Base-by-base conservation (phyloP, 2,113 vertebrate genomes). In the Raja brachyura region DNA sequence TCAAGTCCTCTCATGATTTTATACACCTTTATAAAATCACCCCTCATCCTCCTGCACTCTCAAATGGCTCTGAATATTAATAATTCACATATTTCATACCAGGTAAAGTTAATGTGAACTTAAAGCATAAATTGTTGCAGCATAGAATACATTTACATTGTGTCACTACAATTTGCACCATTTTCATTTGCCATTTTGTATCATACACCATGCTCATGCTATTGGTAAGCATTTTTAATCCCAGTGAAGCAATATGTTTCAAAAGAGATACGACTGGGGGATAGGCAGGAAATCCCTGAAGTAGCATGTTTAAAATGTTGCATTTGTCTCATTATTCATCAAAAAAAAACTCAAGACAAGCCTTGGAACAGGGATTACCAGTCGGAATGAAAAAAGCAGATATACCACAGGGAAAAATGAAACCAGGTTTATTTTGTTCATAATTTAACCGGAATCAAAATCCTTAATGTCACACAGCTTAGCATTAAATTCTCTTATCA, bases 251-350 rank as follows among this genome's bases (percentile, higher is more conserved):
- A 70, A 73, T 66, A 70, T 14, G 66, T 92, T 68, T 92, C 90
- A 73, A 73, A 73, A 39, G 31, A 14, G 18, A 48, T 16, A 25
- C 28, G 68, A 70, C 66, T 73, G 66, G 90, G 39, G 90, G 22
- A n/a, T 28, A 74, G 33, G 33, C 66, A 92, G 68, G 90, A 92
- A 92, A 48, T 92, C 90, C 68, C 90, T 92, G 33, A 92, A 73
- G 90, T 31, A 54, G 68, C 66, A 73, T 92, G 90, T 73, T 9
- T 54, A 73, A 92, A 73, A 73, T 92, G 31, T 28, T 48, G 33
- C 68, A 88, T 92, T 92, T 92, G 22, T 54, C 66, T 54, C 39
- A 25, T 73, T 20, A 73, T 54, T 73, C 68, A 92, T 9, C 68
- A 0, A 77, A 77, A 75, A 13, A 77, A 33, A 33, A 31, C 28